A percentile compares a stretch with the other conserved stretches of the same genome.
phyloP scores from a whole-genome alignment of 2,888 invertebrate genomes.

The Peribatodes rhomboidaria region DNA sequence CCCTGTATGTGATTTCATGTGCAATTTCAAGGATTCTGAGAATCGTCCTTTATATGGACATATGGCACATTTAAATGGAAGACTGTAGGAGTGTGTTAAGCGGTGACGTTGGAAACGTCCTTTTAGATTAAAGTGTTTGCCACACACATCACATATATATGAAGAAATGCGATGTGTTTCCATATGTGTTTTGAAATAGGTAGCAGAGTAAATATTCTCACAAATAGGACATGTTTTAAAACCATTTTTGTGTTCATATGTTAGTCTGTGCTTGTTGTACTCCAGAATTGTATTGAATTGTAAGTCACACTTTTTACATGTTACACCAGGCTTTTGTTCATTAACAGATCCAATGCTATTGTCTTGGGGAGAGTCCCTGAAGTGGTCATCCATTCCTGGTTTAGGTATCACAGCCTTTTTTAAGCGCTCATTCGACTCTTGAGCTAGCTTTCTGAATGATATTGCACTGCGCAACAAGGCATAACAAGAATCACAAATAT shows the following conservation, averaged over 20 bases:
- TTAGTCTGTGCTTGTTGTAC: conserved; percentile 66
- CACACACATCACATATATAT: conserved; percentile 78
- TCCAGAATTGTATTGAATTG: conserved; percentile 65
- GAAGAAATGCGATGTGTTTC: conserved; percentile 59
- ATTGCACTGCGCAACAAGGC: conserved; percentile 71
- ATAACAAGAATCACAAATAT: conserved; percentile 68
- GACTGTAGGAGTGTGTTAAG: conserved; percentile 71
- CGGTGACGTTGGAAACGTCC: conserved; percentile 70
- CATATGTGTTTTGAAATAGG: conserved; percentile 71
- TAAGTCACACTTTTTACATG: conserved; percentile 68
- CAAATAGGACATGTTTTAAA: conserved; percentile 68
- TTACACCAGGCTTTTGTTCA: conserved; percentile 27
- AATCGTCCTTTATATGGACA: conserved; percentile 79
- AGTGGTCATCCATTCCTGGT: conserved; percentile 41
- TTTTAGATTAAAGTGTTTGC: conserved; percentile 68
- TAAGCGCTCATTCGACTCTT: conserved; percentile 64
- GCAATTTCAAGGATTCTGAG: conserved; percentile 74
- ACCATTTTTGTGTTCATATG: conserved; percentile 71
- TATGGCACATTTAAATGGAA: conserved; percentile 72
- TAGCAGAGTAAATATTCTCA: conserved; percentile 65
- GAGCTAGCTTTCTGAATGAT: conserved; percentile 73
- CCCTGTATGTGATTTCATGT: conserved; percentile 78
- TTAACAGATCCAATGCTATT: background rate
- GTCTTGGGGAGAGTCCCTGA: conserved; percentile 44
- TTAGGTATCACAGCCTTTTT: conserved; percentile 42